Percentiles rank a stretch among this genome's conserved stretches.
These are phyloP conservation scores for Procambarus virginalis DNA, from an alignment of 1,140 invertebrate genomes.

Conservation along the genomic window DNA sequence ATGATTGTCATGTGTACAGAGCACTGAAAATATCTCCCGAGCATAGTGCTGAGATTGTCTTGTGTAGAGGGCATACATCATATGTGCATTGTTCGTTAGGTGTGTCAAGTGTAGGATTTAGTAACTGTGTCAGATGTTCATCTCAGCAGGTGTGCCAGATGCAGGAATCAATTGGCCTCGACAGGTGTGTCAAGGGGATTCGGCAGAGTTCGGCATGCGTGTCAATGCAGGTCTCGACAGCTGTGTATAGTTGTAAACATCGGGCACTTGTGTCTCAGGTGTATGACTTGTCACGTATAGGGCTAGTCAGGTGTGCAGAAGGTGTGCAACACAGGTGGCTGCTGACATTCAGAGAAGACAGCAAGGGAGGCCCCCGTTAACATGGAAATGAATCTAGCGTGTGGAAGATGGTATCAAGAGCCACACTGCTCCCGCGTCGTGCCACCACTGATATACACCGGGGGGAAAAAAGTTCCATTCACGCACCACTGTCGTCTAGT, in stretches of 20 bases:
- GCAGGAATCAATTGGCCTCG: not conserved
- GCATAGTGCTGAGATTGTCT: too few species aligned
- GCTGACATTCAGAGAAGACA: not conserved
- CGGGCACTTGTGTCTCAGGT: not conserved
- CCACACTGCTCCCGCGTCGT: not conserved
- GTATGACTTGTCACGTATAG: not conserved
- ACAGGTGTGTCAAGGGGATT: too few species aligned
- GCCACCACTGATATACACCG: not conserved
- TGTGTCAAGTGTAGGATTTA: not conserved
- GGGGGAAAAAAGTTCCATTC: not conserved
- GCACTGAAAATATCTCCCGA: too few species aligned
- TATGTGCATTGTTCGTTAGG: not conserved
- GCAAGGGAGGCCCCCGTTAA: not conserved
- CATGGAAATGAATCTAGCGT: not conserved
- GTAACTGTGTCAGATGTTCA: not conserved
- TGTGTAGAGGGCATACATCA: too few species aligned
- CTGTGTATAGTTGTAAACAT: too few species aligned
- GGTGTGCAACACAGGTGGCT: not conserved
- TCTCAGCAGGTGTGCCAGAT: not conserved
- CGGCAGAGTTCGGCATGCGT: too few species aligned
- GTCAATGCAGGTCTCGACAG: too few species aligned
- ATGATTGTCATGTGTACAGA: too few species aligned
- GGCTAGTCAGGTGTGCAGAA: not conserved
- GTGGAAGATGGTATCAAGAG: not conserved
- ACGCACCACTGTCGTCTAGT: not conserved